Evolutionary conservation across 2,113 vertebrate genomes (phyloP).

Genomic region (Limanda limanda): DNA sequence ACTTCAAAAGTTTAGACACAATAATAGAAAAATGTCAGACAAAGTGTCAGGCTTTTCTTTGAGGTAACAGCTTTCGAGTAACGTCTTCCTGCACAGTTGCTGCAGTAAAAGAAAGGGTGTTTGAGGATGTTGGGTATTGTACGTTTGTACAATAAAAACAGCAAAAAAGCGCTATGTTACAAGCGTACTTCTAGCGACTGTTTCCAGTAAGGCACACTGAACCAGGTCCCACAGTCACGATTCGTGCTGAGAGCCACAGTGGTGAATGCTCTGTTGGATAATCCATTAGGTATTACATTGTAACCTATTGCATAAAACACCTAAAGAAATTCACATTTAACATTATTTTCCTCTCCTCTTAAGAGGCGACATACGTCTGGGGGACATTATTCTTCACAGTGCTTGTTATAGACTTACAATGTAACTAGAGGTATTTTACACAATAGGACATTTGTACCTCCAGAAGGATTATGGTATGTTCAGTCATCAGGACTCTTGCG

Average conservation of each 20-base stretch:
- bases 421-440: constrained; percentile 36
- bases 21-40: neutral
- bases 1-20: neutral
- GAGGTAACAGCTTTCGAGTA: constrained; percentile 37
- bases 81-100: neutral
- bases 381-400: constrained; percentile 23
- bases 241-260: constrained; percentile 60
- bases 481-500: neutral
- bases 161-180: neutral
- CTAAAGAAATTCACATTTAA: neutral
- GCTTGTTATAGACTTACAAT: neutral
- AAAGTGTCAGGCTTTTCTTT: constrained; percentile 13
- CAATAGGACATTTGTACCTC: constrained; percentile 27
- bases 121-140: too few relatives aligned
- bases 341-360: neutral
- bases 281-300: neutral
- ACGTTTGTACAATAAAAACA: neutral
- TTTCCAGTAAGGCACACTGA: constrained; percentile 70
- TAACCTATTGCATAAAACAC: constrained; percentile 32
- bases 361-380: neutral
- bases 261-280: constrained; percentile 65
- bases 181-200: constrained; percentile 19
- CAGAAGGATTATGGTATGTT: neutral
- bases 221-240: constrained; percentile 53
- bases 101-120: neutral